A percentile compares a stretch with the other conserved stretches of the same genome.
Evolutionary conservation across 2,797 vertebrate species (phyloP).

Genomic region (Eulemur albifrons): DNA sequence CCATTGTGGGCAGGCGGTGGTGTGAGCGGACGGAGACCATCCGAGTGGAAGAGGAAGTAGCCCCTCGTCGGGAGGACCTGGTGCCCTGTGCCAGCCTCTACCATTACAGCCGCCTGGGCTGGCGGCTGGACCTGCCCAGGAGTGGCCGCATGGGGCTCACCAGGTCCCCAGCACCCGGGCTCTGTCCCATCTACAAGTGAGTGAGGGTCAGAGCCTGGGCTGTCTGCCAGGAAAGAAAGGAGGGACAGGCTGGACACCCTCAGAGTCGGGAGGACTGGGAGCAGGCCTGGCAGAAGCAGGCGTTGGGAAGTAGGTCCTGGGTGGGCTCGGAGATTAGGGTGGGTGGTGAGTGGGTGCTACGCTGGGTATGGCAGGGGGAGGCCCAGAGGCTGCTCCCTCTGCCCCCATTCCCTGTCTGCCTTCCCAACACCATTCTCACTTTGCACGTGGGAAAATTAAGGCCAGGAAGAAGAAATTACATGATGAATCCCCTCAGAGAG

Average conservation of each 20-base stretch:
- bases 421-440: neutral
- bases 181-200: conserved; percentile 93
- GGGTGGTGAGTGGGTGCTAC: neutral
- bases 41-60: conserved; percentile 84
- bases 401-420: neutral
- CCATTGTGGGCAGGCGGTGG: conserved; percentile 86
- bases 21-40: conserved; percentile 87
- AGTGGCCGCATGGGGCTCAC: conserved; percentile 84
- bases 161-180: conserved; percentile 78
- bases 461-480: neutral
- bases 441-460: neutral
- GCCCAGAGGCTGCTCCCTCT: neutral
- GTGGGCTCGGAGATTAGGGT: neutral
- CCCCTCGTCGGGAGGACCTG: conserved; percentile 86
- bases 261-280: neutral
- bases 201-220: conserved; percentile 36
- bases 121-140: conserved; percentile 88
- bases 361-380: neutral
- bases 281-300: neutral
- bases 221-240: rapidly evolving
- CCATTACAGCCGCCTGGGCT: conserved; percentile 88
- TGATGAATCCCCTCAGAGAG: neutral
- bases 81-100: conserved; percentile 90
- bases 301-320: neutral
- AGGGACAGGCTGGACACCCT: neutral